phyloP scores from a whole-genome alignment of 2,113 vertebrate species.

The Balaeniceps rex region DNA sequence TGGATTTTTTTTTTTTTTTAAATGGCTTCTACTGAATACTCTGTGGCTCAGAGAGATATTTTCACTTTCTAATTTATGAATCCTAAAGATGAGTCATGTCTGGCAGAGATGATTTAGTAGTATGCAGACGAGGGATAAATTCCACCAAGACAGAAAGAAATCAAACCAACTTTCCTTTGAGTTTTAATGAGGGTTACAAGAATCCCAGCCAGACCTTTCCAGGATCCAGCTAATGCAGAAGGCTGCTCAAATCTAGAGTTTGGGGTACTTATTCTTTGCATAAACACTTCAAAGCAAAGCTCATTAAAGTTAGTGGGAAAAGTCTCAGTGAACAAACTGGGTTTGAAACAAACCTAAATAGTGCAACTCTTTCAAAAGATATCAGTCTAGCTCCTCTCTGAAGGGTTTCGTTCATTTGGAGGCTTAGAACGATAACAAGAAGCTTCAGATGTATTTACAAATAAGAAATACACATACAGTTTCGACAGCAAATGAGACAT shows the following conservation, averaged over 20 bases:
- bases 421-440: background rate
- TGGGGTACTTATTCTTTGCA: background rate
- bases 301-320: background rate
- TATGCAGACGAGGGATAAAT: slow-evolving; percentile 32
- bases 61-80: slow-evolving; percentile 32
- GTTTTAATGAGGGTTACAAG: slow-evolving; percentile 7
- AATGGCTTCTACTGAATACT: background rate
- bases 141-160: slow-evolving; percentile 27
- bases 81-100: slow-evolving; percentile 47
- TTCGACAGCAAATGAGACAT: background rate
- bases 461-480: background rate
- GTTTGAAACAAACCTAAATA: background rate
- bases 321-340: background rate
- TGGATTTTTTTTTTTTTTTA: background rate
- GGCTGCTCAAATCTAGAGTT: background rate
- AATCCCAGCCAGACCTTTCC: background rate
- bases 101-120: slow-evolving; percentile 17
- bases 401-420: background rate
- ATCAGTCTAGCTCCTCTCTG: background rate
- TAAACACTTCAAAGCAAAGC: slow-evolving; percentile 2
- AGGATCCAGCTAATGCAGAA: background rate
- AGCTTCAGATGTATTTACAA: background rate
- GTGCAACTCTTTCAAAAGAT: background rate
- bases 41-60: background rate
- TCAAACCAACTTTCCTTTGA: background rate